A percentile compares a stretch with the other conserved stretches of the same genome.
These are phyloP conservation scores for Callorhinus ursinus DNA, from an alignment of 2,113 vertebrate species.

Conservation along the genomic window DNA sequence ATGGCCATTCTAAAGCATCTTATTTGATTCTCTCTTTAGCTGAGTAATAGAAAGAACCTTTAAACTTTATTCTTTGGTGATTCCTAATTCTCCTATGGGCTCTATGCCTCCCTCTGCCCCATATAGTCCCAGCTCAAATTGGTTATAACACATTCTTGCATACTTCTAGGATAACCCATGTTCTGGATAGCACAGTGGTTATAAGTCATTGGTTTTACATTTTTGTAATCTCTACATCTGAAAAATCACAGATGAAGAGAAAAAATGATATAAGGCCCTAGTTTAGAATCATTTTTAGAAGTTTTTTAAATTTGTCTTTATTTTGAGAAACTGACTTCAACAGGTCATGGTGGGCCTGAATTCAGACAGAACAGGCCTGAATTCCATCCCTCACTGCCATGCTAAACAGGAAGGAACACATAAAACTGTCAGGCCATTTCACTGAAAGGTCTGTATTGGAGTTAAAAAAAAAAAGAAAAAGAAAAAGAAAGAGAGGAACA, in stretches of 20 bases:
- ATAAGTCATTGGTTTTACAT: not conserved
- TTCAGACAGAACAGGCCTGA: slow-evolving; percentile 76
- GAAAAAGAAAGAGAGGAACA: slow-evolving; percentile 23
- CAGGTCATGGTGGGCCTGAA: slow-evolving; percentile 61
- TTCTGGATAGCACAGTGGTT: not conserved
- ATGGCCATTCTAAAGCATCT: not conserved
- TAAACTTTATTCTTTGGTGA: not conserved
- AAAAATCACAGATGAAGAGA: not conserved
- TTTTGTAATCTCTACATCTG: slow-evolving; percentile 28
- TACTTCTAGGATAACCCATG: slow-evolving; percentile 20
- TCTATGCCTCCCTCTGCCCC: not conserved
- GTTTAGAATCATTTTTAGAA: slow-evolving; percentile 43
- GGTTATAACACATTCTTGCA: not conserved
- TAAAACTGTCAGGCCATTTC: slow-evolving; percentile 78
- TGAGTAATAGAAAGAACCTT: not conserved
- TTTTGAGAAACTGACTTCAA: slow-evolving; percentile 79
- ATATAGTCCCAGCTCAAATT: not conserved
- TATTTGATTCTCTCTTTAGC: slow-evolving; percentile 42
- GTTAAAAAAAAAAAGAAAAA: slow-evolving; percentile 35
- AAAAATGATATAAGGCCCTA: not conserved
- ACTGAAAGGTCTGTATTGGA: slow-evolving; percentile 76
- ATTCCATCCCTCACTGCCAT: slow-evolving; percentile 76
- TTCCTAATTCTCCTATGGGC: not conserved
- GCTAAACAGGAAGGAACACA: slow-evolving; percentile 79
- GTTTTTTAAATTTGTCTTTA: slow-evolving; percentile 70